Evolutionary conservation across 2,113 vertebrate species (phyloP), one percentile per base, ranked within the genome.

Genomic region (Progne subis): DNA sequence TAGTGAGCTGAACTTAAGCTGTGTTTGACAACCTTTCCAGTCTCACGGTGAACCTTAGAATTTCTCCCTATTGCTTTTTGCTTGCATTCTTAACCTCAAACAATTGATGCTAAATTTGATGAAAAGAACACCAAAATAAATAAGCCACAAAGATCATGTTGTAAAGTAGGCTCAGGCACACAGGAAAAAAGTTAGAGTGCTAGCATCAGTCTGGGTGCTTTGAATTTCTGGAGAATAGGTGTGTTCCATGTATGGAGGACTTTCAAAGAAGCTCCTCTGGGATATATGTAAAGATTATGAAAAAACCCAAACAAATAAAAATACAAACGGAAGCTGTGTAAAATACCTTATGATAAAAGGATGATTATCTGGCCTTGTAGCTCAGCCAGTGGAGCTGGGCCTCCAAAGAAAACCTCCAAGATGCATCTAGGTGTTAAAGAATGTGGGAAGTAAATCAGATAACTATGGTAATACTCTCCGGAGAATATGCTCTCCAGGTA

Each of bases 1-100:
- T 94, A 90, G 64, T 92, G 64, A 88, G 47, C 77, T 96, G 86
- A 94, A 96, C 92, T 72, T 90, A 82, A 96, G 37, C 74, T 96
- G 46, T 90, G 68, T 7, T 87, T 86, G 77, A 96, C 72, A 92
- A 34, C 59, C 74, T 92, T 94, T 60, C 72, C 74, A 41, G 37
- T 37, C 34, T 79, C 95, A 79, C 43, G n/a, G 39, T 78, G 64
- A 95, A 81, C 37, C 44, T 81, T 93, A 84, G 59, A 88, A 55
- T 95, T 89, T 88, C 82, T 92, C 91, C 63, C 61, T 32, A 32
- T 60, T 92, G n/a, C 39, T 84, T 94, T 96, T 92, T 32, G 2
- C 71, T 78, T 88, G 52, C 55, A 69, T 29, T 88, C 64, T 63
- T 57, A 41, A 47, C 18, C 13, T 24, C 13, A 52, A 24, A 26